Conservation (phyloP, 2,113 vertebrate species). For the Sorex fumeus region DNA sequence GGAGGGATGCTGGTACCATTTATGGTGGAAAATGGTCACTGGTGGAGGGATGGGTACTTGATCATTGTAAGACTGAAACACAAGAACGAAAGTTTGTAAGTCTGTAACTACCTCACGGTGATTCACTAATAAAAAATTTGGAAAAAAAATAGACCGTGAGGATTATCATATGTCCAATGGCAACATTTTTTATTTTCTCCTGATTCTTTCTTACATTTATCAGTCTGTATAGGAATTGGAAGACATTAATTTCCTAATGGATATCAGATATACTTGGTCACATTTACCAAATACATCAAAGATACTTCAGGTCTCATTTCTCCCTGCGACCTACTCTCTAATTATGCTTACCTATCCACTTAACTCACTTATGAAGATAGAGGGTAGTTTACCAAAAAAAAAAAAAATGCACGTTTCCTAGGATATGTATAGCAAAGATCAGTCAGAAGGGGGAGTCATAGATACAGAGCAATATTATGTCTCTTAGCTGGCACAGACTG, state of each 20-base stretch:
- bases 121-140: too few species aligned
- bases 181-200: neutral
- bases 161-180: neutral
- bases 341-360: neutral
- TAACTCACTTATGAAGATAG: constrained; percentile 13
- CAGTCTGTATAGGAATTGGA: neutral
- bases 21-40: too few species aligned
- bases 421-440: neutral
- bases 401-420: constrained; percentile 25
- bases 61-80: too few species aligned
- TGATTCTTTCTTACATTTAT: neutral
- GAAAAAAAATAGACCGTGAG: neutral
- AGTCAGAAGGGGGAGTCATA: neutral
- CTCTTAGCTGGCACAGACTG: neutral
- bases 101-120: too few species aligned
- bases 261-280: neutral
- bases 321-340: neutral
- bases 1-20: too few species aligned
- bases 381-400: constrained; percentile 42
- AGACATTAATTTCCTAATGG: neutral
- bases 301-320: neutral
- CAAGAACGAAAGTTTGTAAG: too few species aligned
- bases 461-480: neutral
- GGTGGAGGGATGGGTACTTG: too few species aligned
- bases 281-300: neutral